phyloP scores from a whole-genome alignment of 2,797 vertebrate species.

The Sebastes umbrosus region DNA sequence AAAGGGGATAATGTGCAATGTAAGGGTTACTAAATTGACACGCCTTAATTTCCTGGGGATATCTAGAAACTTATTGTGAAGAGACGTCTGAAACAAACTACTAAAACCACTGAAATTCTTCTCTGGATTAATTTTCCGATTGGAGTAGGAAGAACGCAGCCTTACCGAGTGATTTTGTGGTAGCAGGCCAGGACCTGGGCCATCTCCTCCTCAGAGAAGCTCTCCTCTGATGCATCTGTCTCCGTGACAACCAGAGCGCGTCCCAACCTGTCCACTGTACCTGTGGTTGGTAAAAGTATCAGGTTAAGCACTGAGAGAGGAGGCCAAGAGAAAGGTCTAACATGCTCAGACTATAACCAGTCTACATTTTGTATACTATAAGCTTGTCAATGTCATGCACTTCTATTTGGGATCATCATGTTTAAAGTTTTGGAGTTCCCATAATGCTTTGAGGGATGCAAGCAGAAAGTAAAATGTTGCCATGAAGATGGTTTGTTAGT shows the following conservation, averaged over 20 bases:
- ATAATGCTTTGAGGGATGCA: neutral
- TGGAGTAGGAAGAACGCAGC: neutral
- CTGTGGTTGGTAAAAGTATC: slow-evolving; percentile 41
- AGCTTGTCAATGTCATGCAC: neutral
- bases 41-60: neutral
- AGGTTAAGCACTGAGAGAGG: neutral
- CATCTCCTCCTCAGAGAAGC: slow-evolving; percentile 61
- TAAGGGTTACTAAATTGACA: neutral
- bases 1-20: too few species aligned
- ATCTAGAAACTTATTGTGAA: neutral
- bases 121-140: too few species aligned
- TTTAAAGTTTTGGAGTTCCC: neutral
- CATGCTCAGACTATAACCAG: neutral
- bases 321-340: neutral
- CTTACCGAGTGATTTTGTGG: slow-evolving; percentile 80
- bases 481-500: neutral
- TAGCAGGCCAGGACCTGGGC: slow-evolving; percentile 77
- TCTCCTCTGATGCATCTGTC: slow-evolving; percentile 57
- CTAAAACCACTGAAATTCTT: too few species aligned
- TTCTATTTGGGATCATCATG: neutral
- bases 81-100: neutral
- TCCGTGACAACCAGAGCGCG: slow-evolving; percentile 76
- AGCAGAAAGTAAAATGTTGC: neutral
- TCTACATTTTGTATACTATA: neutral
- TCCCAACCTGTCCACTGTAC: slow-evolving; percentile 82